A percentile compares a stretch with the other conserved stretches of the same genome.
phyloP scores from a whole-genome alignment of 2,888 invertebrate species.

The Zaprionus obscuricornis region DNA sequence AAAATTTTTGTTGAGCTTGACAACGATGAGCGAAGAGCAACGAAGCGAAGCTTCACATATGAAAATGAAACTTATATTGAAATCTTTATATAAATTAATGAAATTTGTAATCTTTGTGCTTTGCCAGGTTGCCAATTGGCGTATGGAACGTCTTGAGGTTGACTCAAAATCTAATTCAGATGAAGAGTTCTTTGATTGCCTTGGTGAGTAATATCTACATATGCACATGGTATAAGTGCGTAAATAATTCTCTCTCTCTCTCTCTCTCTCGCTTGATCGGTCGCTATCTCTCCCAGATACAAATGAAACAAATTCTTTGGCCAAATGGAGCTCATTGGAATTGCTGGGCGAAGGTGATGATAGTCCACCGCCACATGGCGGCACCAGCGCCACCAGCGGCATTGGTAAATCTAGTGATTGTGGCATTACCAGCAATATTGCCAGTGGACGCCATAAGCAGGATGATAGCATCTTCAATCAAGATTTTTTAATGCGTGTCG shows the following conservation, averaged over 20 bases:
- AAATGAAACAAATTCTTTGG: constrained; percentile 88
- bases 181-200: constrained; percentile 97
- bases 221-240: no score
- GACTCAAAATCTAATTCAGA: constrained; percentile 94
- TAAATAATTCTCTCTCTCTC: no score
- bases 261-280: not conserved
- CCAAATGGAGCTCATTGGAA: constrained; percentile 97
- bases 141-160: constrained; percentile 95
- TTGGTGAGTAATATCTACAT: constrained; percentile 90
- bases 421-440: no score
- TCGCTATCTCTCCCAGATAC: constrained; percentile 66
- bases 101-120: not conserved
- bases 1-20: no score
- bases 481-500: constrained; percentile 92
- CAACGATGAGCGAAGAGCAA: no score
- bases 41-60: no score
- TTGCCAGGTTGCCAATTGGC: constrained; percentile 89
- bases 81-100: not conserved
- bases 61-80: not conserved
- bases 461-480: constrained; percentile 96
- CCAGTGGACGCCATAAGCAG: constrained; percentile 66
- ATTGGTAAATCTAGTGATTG: constrained; percentile 35
- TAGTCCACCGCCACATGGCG: constrained; percentile 83
- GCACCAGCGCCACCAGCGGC: constrained; percentile 45
- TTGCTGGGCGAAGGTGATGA: constrained; percentile 94